These are phyloP conservation scores for Hippocampus comes DNA, from an alignment of 2,113 vertebrate genomes.

Conservation along the genomic window DNA sequence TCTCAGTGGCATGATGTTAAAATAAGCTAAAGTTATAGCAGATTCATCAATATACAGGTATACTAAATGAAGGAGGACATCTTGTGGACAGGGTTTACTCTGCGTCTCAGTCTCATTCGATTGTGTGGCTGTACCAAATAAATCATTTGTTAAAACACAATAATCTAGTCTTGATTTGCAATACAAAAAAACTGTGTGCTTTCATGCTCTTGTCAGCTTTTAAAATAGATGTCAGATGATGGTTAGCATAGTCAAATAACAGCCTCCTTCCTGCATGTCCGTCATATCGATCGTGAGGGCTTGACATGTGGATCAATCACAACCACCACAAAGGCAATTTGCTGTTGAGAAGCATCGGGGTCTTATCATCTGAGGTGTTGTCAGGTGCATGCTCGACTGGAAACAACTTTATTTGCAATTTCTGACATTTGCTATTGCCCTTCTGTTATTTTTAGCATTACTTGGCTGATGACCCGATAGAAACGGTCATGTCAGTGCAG, in stretches of 20 bases:
- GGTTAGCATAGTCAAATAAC: neutral
- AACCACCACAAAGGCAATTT: neutral
- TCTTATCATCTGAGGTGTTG: neutral
- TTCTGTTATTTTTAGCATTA: neutral
- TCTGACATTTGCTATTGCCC: neutral
- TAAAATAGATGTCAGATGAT: conserved; percentile 1
- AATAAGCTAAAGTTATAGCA: neutral
- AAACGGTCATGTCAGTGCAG: too few species aligned
- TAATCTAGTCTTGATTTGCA: neutral
- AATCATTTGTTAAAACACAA: neutral
- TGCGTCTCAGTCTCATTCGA: conserved; percentile 11
- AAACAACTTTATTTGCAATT: neutral
- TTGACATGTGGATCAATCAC: conserved; percentile 3
- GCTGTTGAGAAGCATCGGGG: neutral
- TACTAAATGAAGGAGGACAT: conserved; percentile 38
- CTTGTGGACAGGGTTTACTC: conserved; percentile 45
- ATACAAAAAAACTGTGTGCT: neutral
- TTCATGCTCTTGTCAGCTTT: neutral
- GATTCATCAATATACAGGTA: neutral
- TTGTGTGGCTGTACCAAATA: neutral
- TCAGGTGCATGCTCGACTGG: neutral
- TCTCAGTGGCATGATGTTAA: neutral
- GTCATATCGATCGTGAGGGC: neutral
- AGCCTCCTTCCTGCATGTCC: neutral
- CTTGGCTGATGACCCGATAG: too few species aligned